Evolutionary conservation across 2,113 vertebrate genomes (phyloP).

Genomic region (Taurulus bubalis): DNA sequence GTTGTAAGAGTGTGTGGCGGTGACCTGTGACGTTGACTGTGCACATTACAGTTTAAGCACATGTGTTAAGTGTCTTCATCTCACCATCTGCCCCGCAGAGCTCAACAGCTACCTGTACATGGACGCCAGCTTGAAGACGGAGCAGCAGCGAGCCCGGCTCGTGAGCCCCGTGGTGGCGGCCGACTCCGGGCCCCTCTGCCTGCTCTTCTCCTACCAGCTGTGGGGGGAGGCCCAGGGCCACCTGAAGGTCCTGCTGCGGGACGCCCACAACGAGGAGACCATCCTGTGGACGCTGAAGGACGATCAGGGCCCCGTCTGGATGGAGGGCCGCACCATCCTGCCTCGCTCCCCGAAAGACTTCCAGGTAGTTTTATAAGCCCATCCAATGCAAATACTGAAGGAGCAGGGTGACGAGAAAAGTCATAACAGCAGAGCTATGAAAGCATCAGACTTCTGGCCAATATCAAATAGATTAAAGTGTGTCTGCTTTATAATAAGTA

Average conservation of each 20-base stretch:
- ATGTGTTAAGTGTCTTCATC: not conserved
- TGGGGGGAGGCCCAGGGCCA: slow-evolving; percentile 87
- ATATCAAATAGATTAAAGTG: slow-evolving; percentile 26
- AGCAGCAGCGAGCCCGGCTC: slow-evolving; percentile 88
- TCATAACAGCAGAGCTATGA: not conserved
- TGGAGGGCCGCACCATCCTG: slow-evolving; percentile 92
- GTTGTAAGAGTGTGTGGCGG: no score
- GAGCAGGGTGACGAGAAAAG: not conserved
- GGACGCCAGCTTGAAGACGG: slow-evolving; percentile 86
- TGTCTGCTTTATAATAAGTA: slow-evolving; percentile 22
- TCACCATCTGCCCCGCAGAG: slow-evolving; percentile 72
- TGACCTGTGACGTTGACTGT: not conserved
- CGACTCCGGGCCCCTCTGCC: slow-evolving; percentile 89
- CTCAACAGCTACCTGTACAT: slow-evolving; percentile 88
- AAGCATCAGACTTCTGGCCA: not conserved
- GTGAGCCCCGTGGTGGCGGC: slow-evolving; percentile 89
- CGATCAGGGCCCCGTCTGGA: slow-evolving; percentile 92
- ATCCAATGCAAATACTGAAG: not conserved
- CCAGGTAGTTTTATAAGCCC: slow-evolving; percentile 59
- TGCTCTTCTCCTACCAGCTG: slow-evolving; percentile 93
- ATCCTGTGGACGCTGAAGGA: slow-evolving; percentile 90
- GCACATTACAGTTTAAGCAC: not conserved
- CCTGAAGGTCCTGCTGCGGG: slow-evolving; percentile 87
- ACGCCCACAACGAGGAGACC: slow-evolving; percentile 88
- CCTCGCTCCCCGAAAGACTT: slow-evolving; percentile 92